These are phyloP conservation scores for Nyctibius bracteatus DNA, from an alignment of 2,113 vertebrate genomes.

Conservation along the genomic window DNA sequence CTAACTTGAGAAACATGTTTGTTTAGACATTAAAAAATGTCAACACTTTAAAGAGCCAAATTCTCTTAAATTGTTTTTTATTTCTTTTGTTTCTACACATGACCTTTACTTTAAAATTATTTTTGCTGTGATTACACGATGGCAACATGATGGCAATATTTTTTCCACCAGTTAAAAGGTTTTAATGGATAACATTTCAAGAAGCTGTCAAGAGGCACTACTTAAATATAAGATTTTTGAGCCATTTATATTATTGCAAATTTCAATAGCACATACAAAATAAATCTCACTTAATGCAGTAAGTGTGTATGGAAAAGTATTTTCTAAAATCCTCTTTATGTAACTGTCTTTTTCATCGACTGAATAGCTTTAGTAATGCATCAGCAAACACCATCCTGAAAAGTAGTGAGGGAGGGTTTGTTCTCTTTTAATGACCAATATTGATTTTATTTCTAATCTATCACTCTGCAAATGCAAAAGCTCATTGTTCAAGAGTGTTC, in stretches of 20 bases:
- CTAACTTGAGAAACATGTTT: not conserved
- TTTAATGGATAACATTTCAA: conserved; percentile 38
- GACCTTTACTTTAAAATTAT: not conserved
- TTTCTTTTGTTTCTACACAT: not conserved
- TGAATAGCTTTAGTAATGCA: conserved; percentile 13
- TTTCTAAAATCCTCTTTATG: conserved; percentile 36
- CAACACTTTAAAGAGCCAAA: not conserved
- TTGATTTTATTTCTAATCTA: conserved; percentile 41
- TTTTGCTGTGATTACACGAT: not conserved
- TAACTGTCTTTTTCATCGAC: conserved; percentile 21
- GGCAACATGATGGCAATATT: not conserved
- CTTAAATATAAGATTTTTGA: conserved; percentile 7
- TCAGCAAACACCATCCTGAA: not conserved
- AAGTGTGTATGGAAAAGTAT: not conserved
- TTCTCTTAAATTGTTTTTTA: not conserved
- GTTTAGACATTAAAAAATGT: not conserved
- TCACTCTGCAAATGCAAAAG: not conserved
- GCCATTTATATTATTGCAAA: not conserved
- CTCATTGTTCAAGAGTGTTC: not conserved
- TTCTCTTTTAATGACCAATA: not conserved
- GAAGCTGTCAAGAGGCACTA: not conserved
- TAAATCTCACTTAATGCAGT: conserved; percentile 45
- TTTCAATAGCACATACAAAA: conserved; percentile 10
- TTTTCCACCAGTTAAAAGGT: conserved; percentile 14
- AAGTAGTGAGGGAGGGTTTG: not conserved